Conservation (phyloP, 2,113 vertebrate species). For the Sminthopsis crassicaudata region DNA sequence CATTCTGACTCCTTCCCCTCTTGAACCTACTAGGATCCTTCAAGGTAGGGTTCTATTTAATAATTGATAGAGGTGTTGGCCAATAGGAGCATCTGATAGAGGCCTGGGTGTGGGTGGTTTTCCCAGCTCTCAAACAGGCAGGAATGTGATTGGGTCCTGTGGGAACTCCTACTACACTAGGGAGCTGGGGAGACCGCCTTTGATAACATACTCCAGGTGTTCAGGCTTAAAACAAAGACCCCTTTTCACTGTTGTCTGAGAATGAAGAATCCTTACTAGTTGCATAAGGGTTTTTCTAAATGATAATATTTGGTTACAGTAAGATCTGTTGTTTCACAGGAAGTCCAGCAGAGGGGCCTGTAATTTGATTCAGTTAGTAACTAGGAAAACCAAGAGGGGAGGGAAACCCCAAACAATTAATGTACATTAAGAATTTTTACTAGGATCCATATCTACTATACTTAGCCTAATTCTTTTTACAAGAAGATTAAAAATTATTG, state of each 20-base stretch:
- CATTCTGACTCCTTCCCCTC: not conserved
- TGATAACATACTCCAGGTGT: constrained; percentile 92
- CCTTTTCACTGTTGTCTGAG: constrained; percentile 91
- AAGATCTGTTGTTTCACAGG: constrained; percentile 85
- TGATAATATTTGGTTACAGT: constrained; percentile 89
- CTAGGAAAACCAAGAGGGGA: constrained; percentile 66
- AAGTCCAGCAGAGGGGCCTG: constrained; percentile 78
- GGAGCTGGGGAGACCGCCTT: constrained; percentile 65
- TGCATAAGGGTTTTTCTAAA: constrained; percentile 87
- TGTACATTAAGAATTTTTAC: not conserved
- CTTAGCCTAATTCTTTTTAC: not conserved
- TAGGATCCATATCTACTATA: not conserved
- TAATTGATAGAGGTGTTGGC: not conserved
- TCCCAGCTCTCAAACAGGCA: constrained; percentile 9
- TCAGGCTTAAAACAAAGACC: constrained; percentile 90
- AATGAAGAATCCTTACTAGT: constrained; percentile 87
- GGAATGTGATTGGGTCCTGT: constrained; percentile 57
- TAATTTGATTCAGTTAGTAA: constrained; percentile 82
- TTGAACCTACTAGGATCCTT: not conserved
- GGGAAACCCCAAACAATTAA: constrained; percentile 33
- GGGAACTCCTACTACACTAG: constrained; percentile 27
- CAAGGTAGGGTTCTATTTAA: not conserved
- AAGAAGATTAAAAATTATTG: not conserved
- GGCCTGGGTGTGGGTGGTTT: constrained; percentile 34
- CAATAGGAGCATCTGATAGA: not conserved